These are phyloP conservation scores for Oscheius sp. DNA, from an alignment of 2,888 invertebrate species.

Conservation along the genomic window DNA sequence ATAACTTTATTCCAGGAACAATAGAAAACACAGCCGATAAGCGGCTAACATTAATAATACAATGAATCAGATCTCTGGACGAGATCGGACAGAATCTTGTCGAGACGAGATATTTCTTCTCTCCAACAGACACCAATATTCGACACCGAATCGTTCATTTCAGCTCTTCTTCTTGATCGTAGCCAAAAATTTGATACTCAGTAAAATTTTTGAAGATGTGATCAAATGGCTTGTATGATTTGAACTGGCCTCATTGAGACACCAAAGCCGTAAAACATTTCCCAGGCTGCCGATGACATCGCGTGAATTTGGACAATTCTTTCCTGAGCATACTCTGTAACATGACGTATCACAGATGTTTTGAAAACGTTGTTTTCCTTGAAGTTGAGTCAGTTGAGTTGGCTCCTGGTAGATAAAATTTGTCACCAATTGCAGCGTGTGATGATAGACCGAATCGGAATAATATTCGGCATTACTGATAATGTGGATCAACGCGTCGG, in stretches of 20 bases:
- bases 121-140: constrained; percentile 87
- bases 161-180: constrained; percentile 86
- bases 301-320: constrained; percentile 79
- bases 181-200: constrained; percentile 85
- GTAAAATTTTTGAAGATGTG: constrained; percentile 83
- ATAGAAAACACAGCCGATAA: too few relatives aligned
- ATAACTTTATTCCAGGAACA: too few relatives aligned
- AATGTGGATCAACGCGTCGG: constrained; percentile 83
- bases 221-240: constrained; percentile 81
- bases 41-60: too few relatives aligned
- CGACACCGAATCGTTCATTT: constrained; percentile 83
- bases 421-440: constrained; percentile 73
- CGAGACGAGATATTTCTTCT: too few relatives aligned
- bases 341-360: constrained; percentile 87
- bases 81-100: too few relatives aligned
- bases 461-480: constrained; percentile 91
- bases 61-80: too few relatives aligned
- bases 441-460: constrained; percentile 84
- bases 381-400: constrained; percentile 84
- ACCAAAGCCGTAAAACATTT: constrained; percentile 87
- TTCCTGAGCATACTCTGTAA: constrained; percentile 85
- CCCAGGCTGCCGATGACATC: constrained; percentile 84
- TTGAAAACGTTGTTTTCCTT: too few relatives aligned
- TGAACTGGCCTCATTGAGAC: constrained; percentile 84
- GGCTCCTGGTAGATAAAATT: constrained; percentile 85